phyloP scores from a whole-genome alignment of 2,113 vertebrate species.

The Clarias macrocephalus region DNA sequence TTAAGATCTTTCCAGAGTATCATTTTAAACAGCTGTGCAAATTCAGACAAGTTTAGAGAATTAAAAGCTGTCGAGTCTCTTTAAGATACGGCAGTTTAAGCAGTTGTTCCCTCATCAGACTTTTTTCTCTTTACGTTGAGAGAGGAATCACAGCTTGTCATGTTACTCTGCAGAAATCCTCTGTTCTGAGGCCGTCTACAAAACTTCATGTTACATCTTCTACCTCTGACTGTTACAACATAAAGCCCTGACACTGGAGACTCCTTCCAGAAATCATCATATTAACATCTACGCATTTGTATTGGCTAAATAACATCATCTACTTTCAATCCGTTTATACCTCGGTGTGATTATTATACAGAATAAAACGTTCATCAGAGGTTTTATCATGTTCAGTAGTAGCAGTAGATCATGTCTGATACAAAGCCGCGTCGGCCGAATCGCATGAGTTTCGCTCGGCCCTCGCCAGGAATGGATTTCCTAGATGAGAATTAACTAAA shows the following conservation, averaged over 20 bases:
- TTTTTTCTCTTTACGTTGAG: not conserved
- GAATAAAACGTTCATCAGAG: not conserved
- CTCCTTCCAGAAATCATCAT: not conserved
- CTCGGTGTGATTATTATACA: not conserved
- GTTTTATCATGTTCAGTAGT: not conserved
- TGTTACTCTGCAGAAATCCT: not conserved
- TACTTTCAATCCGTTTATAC: not conserved
- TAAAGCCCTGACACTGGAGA: not conserved
- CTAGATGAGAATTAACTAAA: not conserved
- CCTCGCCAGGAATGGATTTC: not conserved
- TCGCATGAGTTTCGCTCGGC: not conserved
- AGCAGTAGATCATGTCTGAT: not conserved
- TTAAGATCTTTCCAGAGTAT: too few relatives aligned
- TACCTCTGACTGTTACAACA: not conserved
- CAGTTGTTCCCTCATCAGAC: not conserved
- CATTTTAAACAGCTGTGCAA: too few relatives aligned
- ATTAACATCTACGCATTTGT: not conserved
- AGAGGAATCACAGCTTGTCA: not conserved
- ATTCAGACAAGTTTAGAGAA: too few relatives aligned
- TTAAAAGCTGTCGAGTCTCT: too few relatives aligned
- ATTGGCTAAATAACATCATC: not conserved
- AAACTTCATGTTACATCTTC: not conserved
- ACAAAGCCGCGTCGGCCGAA: too few relatives aligned
- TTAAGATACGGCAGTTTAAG: too few relatives aligned
- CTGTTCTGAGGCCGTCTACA: not conserved